A percentile compares a stretch with the other conserved stretches of the same genome.
phyloP scores from a whole-genome alignment of 1,140 invertebrate genomes.

The Diorhabda elongata region DNA sequence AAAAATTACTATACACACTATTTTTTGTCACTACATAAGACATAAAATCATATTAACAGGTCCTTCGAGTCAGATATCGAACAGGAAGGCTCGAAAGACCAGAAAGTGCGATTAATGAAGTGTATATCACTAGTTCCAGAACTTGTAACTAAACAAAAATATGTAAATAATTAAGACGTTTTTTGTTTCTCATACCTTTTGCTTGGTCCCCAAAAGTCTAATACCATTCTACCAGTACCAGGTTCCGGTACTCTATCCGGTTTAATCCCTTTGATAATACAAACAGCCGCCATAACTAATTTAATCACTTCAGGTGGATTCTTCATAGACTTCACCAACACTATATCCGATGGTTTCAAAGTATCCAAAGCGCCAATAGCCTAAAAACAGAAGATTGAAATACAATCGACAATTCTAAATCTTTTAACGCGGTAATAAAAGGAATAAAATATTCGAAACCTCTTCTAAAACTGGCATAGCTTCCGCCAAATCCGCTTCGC shows the following conservation, averaged over 20 bases:
- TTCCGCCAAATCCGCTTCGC: slow-evolving; percentile 84
- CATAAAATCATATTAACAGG: too few species aligned
- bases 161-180: too few species aligned
- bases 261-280: slow-evolving; percentile 77
- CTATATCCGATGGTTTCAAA: slow-evolving; percentile 90
- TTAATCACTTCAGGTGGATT: slow-evolving; percentile 91
- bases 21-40: too few species aligned
- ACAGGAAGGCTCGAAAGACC: too few species aligned
- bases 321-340: slow-evolving; percentile 95
- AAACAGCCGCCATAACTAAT: slow-evolving; percentile 92
- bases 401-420: too few species aligned
- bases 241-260: slow-evolving; percentile 80
- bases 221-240: slow-evolving; percentile 69
- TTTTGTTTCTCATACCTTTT: slow-evolving; percentile 52
- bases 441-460: slow-evolving; percentile 4
- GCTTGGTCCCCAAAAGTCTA: slow-evolving; percentile 91
- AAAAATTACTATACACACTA: background rate
- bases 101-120: too few species aligned
- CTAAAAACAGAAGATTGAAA: background rate
- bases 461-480: slow-evolving; percentile 86
- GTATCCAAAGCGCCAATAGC: slow-evolving; percentile 83
- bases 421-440: background rate
- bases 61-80: too few species aligned
- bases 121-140: too few species aligned
- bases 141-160: too few species aligned